phyloP scores from a whole-genome alignment of 1,140 invertebrate species.

The Pseudomyrmex gracilis region DNA sequence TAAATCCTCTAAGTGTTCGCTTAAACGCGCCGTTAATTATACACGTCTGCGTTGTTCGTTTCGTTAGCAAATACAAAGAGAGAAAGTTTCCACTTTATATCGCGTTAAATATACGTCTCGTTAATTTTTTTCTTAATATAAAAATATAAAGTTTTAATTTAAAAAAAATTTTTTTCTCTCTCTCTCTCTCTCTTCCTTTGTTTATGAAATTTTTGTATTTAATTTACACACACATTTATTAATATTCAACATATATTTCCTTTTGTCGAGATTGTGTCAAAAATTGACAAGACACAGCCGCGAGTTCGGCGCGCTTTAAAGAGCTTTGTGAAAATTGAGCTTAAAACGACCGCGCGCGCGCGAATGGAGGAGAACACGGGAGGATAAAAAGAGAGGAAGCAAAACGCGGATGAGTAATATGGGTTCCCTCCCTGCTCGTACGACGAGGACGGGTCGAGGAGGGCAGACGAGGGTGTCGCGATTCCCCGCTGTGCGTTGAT shows the following conservation, averaged over 20 bases:
- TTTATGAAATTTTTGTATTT: neutral
- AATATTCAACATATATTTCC: neutral
- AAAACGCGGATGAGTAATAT: slow-evolving; percentile 76
- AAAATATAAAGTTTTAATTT: slow-evolving; percentile 2
- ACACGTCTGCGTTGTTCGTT: slow-evolving; percentile 5
- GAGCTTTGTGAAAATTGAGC: slow-evolving; percentile 59
- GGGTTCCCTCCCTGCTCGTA: slow-evolving; percentile 71
- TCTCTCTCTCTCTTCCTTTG: neutral
- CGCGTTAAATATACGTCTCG: neutral
- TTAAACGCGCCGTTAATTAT: slow-evolving; percentile 2
- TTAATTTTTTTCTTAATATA: neutral
- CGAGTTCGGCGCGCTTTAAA: neutral
- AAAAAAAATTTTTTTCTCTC: too few species aligned
- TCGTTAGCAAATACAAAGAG: slow-evolving; percentile 25
- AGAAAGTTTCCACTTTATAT: slow-evolving; percentile 5
- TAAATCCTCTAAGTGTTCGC: slow-evolving; percentile 5
- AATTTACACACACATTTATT: slow-evolving; percentile 3
- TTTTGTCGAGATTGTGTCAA: too few species aligned
- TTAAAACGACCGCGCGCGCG: slow-evolving; percentile 58
- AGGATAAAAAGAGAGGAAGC: slow-evolving; percentile 51
- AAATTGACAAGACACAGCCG: neutral
- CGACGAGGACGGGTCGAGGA: slow-evolving; percentile 54
- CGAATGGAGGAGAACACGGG: slow-evolving; percentile 19
- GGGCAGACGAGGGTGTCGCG: slow-evolving; percentile 79
- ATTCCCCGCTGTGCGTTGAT: slow-evolving; percentile 82